phyloP scores from a whole-genome alignment of 30 jellyfish, hydroid and myxozoan species.

The Aurelia aurita region DNA sequence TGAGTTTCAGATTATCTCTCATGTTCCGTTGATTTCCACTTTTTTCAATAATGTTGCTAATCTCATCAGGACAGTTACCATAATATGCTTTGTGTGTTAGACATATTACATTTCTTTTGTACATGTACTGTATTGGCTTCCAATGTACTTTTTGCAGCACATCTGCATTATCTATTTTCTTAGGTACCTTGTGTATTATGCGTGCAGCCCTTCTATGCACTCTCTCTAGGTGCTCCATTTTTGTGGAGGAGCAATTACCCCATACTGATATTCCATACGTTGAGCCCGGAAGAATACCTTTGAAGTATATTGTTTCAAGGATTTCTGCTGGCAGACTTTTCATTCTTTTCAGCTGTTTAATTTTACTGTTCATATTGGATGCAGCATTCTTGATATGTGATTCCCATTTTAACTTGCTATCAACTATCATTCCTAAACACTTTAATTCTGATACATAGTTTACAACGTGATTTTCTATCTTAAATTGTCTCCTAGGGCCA shows the following conservation, averaged over 20 bases:
- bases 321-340: constrained; percentile 37
- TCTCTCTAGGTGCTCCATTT: constrained; percentile 13
- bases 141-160: too few relatives aligned
- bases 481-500: constrained; percentile 12
- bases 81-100: too few relatives aligned
- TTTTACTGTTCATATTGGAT: constrained; percentile 41
- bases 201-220: too few relatives aligned
- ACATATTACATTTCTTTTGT: too few relatives aligned
- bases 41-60: too few relatives aligned
- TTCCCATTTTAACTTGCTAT: constrained; percentile 39
- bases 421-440: constrained; percentile 40
- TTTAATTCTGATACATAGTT: constrained; percentile 41
- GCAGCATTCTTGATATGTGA: constrained; percentile 45
- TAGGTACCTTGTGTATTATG: too few relatives aligned
- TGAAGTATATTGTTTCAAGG: constrained; percentile 45
- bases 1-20: too few relatives aligned
- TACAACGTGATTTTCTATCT: constrained; percentile 18
- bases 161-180: too few relatives aligned
- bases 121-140: too few relatives aligned
- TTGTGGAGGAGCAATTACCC: constrained; percentile 29
- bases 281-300: constrained; percentile 28
- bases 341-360: constrained; percentile 41
- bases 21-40: too few relatives aligned
- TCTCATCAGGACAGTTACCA: too few relatives aligned
- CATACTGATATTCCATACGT: constrained; percentile 18